These are phyloP conservation scores for Enteromius viviparus DNA, from an alignment of 2,797 vertebrate species.

Conservation along the genomic window DNA sequence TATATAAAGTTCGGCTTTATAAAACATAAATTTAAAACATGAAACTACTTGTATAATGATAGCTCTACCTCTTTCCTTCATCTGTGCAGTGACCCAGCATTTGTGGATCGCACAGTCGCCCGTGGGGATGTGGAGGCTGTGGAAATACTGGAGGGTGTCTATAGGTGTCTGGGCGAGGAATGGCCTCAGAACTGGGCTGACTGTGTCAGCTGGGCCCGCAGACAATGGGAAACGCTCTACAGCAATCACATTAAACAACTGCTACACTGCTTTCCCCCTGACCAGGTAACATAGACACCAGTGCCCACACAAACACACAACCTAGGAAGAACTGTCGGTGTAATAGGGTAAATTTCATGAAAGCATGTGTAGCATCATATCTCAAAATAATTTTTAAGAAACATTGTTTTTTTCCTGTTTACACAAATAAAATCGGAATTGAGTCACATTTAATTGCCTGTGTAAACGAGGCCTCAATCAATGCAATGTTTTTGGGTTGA, in stretches of 20 bases:
- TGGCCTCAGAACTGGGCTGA: slow-evolving; percentile 77
- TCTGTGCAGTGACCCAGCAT: slow-evolving; percentile 72
- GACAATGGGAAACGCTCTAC: slow-evolving; percentile 83
- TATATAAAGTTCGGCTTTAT: background rate
- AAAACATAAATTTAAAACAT: too few relatives aligned
- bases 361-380: background rate
- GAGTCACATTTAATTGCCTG: too few relatives aligned
- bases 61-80: background rate
- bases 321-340: background rate
- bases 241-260: slow-evolving; percentile 78
- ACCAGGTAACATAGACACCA: slow-evolving; percentile 73
- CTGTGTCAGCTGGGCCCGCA: slow-evolving; percentile 85
- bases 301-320: background rate
- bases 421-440: too few relatives aligned
- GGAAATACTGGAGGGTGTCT: slow-evolving; percentile 73
- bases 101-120: slow-evolving; percentile 65
- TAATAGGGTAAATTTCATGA: background rate
- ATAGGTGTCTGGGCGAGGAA: slow-evolving; percentile 69
- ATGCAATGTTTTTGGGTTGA: slow-evolving; percentile 1
- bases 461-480: background rate
- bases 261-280: slow-evolving; percentile 76
- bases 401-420: too few relatives aligned
- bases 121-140: slow-evolving; percentile 69
- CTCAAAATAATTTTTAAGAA: background rate
- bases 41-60: background rate